Percentiles rank a stretch among this genome's conserved stretches.
These are phyloP conservation scores for Cremastinae sp. DNA, from an alignment of 2,888 invertebrate species.

Conservation along the genomic window DNA sequence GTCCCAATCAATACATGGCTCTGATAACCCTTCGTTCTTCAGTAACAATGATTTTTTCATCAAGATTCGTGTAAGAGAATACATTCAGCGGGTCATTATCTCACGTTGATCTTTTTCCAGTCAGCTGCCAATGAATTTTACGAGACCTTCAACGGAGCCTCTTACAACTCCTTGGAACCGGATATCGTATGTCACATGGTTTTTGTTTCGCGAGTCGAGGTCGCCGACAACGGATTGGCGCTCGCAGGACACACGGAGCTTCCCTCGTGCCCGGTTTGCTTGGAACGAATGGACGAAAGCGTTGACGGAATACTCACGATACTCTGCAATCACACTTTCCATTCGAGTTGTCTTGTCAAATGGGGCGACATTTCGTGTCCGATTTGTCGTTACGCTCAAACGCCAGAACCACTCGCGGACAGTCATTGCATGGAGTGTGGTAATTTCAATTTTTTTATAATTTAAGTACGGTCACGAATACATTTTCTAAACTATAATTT, in stretches of 20 bases:
- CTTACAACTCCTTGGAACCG: constrained; percentile 96
- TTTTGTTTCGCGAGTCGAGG: constrained; percentile 96
- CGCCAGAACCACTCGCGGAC: constrained; percentile 88
- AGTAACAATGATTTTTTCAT: constrained; percentile 54
- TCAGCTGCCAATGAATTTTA: constrained; percentile 95
- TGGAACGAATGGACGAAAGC: constrained; percentile 99
- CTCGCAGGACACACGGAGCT: constrained; percentile 94
- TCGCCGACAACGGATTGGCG: constrained; percentile 89
- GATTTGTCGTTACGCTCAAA: constrained; percentile 95
- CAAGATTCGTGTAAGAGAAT: constrained; percentile 28
- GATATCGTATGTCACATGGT: constrained; percentile 95
- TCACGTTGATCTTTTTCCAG: constrained; percentile 78
- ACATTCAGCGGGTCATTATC: too few relatives aligned
- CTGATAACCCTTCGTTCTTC: constrained; percentile 87
- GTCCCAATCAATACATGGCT: constrained; percentile 99
- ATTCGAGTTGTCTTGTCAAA: constrained; percentile 95
- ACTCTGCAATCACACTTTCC: constrained; percentile 99
- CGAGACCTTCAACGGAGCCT: constrained; percentile 93
- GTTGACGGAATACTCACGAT: constrained; percentile 98
- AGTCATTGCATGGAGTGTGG: constrained; percentile 88
- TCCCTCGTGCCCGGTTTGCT: constrained; percentile 97
- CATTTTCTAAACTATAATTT: too few relatives aligned
- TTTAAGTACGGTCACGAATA: too few relatives aligned
- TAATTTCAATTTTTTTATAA: constrained; percentile 67
- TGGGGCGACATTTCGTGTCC: constrained; percentile 99